Evolutionary conservation across 2,888 invertebrate genomes (phyloP), one percentile per base, ranked within the genome.

Genomic region (Cephus pulcher): DNA sequence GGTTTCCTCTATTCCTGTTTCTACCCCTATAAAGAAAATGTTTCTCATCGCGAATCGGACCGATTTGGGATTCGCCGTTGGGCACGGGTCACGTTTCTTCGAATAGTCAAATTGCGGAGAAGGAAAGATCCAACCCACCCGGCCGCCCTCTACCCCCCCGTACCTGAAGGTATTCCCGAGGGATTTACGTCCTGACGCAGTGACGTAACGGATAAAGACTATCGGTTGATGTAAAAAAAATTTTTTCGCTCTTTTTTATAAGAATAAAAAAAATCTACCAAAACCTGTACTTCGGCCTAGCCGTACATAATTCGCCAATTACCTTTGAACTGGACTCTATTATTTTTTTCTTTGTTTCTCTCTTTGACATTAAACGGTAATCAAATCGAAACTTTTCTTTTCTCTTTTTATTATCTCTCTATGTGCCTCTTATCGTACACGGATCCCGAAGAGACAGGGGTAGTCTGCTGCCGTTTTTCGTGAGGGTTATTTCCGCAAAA

Each of bases 11-110:
- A 71, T 71, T 71, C 71, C 71, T 71, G 33, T 71, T 71, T 71
- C 71, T 23, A 71, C 71, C 71, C 32, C 71, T 71, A 71, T 71
- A 71, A 71, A 71, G 71, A 71, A 71, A 71, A 71, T 71, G 71
- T 71, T 71, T 71, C 71, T 71, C 71, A 71, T 71, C 71, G 71
- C 71, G 71, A 71, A 71, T 71, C 33, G 71, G 71, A 15, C 32
- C 56, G 56, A 56, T 56, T 56, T 15, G 56, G 6, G 56, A 56
- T 56, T 23, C 71, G 71, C 71, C 32, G 71, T 71, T 12, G 32
- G 71, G 33, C 71, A 34, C 71, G 32, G 71, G 71, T 71, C 71
- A 34, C 32, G 71, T 34, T 32, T 9, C 33, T 71, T 32, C 32
- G 9, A 32, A 71, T n/a, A 34, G 71, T 34, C 71, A 34, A 34